phyloP scores from a whole-genome alignment of 1,140 invertebrate species.

The Cardiocondyla obscurior region DNA sequence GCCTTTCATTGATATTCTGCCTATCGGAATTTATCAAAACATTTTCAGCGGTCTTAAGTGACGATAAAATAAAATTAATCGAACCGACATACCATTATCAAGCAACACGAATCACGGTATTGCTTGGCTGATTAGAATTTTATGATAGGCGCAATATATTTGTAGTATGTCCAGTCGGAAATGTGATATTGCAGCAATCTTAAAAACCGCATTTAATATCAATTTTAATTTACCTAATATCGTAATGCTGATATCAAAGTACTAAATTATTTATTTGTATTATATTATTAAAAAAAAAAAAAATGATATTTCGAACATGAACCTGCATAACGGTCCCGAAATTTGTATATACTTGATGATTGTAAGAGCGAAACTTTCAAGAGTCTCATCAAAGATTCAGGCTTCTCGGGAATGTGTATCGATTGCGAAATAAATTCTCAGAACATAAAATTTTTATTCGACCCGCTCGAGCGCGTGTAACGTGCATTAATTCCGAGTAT shows the following conservation, averaged over 20 bases:
- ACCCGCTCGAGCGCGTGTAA: neutral
- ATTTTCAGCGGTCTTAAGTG: neutral
- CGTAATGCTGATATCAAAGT: neutral
- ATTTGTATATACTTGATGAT: neutral
- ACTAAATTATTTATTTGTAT: neutral
- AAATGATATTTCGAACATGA: neutral
- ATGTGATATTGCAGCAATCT: neutral
- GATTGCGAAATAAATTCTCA: slow-evolving; percentile 5
- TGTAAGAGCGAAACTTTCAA: neutral
- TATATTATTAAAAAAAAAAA: neutral
- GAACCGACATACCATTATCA: neutral
- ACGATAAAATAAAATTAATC: neutral
- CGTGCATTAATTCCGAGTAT: slow-evolving; percentile 29
- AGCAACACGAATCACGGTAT: neutral
- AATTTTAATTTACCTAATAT: neutral
- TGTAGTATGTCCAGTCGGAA: neutral
- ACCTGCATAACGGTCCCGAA: neutral
- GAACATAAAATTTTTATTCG: slow-evolving; percentile 38
- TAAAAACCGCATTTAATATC: neutral
- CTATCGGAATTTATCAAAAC: neutral
- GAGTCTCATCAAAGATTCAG: neutral
- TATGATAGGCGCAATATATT: slow-evolving; percentile 20
- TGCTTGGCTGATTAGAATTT: slow-evolving; percentile 29
- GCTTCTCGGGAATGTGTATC: neutral
- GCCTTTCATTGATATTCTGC: slow-evolving; percentile 8